Percentiles rank a stretch among this genome's conserved stretches.
phyloP scores from a whole-genome alignment of 2,113 vertebrate genomes.

The Myotis yumanensis region DNA sequence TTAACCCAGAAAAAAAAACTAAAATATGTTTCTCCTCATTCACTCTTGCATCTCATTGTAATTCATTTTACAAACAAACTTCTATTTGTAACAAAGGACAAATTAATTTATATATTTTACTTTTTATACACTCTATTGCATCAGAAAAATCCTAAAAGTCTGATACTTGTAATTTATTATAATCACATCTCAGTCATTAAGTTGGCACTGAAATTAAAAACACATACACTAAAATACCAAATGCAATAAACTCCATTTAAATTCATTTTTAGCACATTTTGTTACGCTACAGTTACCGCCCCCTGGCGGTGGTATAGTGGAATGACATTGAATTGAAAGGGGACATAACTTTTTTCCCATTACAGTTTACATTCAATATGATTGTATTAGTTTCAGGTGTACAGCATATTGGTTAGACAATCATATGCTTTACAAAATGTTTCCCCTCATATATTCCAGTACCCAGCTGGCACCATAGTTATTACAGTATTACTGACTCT shows the following conservation, averaged over 20 bases:
- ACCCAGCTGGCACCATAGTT: neutral
- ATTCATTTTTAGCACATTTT: neutral
- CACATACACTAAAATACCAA: constrained; percentile 4
- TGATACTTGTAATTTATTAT: neutral
- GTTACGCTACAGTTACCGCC: neutral
- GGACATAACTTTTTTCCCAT: neutral
- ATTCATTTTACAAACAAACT: constrained; percentile 51
- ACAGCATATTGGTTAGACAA: neutral
- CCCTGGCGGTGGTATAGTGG: constrained; percentile 1
- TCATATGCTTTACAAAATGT: neutral
- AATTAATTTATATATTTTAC: constrained; percentile 17
- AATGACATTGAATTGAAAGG: constrained; percentile 2
- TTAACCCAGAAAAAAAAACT: neutral
- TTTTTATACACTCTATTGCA: constrained; percentile 11
- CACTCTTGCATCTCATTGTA: constrained; percentile 24
- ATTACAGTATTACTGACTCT: neutral
- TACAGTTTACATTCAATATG: neutral
- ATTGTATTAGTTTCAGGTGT: neutral
- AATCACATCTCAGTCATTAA: constrained; percentile 30
- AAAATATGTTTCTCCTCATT: constrained; percentile 37
- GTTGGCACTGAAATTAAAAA: neutral
- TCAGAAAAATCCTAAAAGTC: neutral
- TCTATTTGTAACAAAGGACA: neutral
- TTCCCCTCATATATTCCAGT: neutral
- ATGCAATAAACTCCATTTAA: neutral